A percentile compares a stretch with the other conserved stretches of the same genome.
Conservation (phyloP, 2,113 vertebrate genomes). For the Loxodonta africana region DNA sequence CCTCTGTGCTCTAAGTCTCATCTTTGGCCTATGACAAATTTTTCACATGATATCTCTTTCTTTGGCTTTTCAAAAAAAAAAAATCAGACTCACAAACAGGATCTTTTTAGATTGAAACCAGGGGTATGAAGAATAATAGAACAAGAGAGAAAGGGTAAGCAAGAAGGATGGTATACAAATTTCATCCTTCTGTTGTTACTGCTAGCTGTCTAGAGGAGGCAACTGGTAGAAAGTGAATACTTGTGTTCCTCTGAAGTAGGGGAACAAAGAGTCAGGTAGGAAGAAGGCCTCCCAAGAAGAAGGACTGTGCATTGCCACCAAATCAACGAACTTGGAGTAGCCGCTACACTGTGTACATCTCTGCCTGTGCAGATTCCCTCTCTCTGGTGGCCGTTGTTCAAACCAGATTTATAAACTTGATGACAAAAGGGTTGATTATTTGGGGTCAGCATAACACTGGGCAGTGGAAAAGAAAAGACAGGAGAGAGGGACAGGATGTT, state of each 20-base stretch:
- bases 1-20: conserved; percentile 17
- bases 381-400: neutral
- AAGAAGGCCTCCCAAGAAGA: neutral
- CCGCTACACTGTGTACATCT: neutral
- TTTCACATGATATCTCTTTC: conserved; percentile 23
- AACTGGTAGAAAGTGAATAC: conserved; percentile 4
- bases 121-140: conserved; percentile 23
- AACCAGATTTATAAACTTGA: conserved; percentile 28
- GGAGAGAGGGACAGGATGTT: conserved; percentile 46
- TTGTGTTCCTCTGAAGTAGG: conserved; percentile 37
- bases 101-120: conserved; percentile 23
- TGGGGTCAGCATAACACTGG: conserved; percentile 56
- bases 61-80: conserved; percentile 50
- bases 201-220: conserved; percentile 19
- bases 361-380: neutral
- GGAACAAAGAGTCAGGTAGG: neutral
- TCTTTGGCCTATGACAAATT: neutral
- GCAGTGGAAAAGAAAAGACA: conserved; percentile 46
- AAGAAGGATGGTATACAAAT: neutral
- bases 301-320: neutral
- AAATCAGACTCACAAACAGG: neutral
- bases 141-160: conserved; percentile 27
- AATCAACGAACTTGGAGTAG: neutral
- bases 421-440: conserved; percentile 54
- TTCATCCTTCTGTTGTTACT: neutral